Conservation (phyloP, 2,888 invertebrate species). For the Danaus chrysippus region DNA sequence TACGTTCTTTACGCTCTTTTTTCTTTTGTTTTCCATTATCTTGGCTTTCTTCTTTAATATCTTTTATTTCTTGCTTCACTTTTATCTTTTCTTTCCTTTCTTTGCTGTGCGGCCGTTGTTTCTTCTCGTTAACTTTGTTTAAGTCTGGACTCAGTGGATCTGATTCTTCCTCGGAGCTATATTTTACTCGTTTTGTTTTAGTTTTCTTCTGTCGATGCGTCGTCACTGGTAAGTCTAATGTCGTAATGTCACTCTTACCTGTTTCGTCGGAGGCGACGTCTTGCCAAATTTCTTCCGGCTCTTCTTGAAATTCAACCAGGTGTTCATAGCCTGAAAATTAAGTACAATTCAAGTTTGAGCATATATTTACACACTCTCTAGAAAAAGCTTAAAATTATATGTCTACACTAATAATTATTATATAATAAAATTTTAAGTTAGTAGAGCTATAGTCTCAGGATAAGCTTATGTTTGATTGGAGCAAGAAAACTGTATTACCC, state of each 20-base stretch:
- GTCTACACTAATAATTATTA: too few relatives aligned
- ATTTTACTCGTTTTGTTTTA: constrained; percentile 39
- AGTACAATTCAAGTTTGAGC: neutral
- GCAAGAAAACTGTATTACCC: too few relatives aligned
- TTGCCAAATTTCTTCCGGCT: constrained; percentile 58
- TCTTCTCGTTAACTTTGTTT: constrained; percentile 31
- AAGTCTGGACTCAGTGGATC: constrained; percentile 54
- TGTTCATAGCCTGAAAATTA: constrained; percentile 66
- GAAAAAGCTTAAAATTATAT: neutral
- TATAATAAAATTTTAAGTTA: too few relatives aligned
- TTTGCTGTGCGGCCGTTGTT: constrained; percentile 56
- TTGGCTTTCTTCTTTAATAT: constrained; percentile 30
- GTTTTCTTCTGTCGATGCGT: constrained; percentile 42
- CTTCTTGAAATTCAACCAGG: constrained; percentile 60
- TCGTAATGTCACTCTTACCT: constrained; percentile 43
- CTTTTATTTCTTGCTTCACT: constrained; percentile 38
- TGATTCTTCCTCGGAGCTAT: constrained; percentile 45
- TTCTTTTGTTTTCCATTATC: constrained; percentile 34
- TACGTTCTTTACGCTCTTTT: constrained; percentile 36
- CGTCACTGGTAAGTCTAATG: constrained; percentile 30
- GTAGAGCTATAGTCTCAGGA: too few relatives aligned
- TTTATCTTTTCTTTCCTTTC: constrained; percentile 43
- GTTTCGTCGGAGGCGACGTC: constrained; percentile 38
- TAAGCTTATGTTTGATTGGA: too few relatives aligned
- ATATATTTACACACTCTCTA: neutral